phyloP scores from a whole-genome alignment of 2,797 vertebrate species.

The Myoxocephalus aenaeus region DNA sequence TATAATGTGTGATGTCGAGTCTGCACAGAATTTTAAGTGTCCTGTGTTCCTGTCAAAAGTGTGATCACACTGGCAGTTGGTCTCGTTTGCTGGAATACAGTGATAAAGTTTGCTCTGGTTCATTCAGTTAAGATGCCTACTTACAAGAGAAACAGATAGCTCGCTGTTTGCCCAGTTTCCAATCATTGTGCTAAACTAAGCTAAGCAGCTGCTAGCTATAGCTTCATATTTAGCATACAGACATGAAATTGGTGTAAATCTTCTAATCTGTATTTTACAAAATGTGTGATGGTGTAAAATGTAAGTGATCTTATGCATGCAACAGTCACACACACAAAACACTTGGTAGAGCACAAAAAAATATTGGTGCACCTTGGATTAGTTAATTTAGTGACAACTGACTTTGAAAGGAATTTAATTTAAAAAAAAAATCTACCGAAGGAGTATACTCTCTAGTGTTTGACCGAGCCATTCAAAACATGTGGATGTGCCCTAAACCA shows the following conservation, averaged over 20 bases:
- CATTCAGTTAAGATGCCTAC: not conserved
- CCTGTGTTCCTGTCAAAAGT: slow-evolving; percentile 13
- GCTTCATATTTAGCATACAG: not conserved
- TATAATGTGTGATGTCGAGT: slow-evolving; percentile 9
- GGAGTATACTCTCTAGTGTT: not conserved
- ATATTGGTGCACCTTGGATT: not conserved
- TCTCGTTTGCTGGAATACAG: not conserved
- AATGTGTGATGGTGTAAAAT: not conserved
- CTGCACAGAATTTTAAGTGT: not conserved
- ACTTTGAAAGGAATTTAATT: not conserved
- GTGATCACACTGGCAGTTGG: slow-evolving; percentile 20
- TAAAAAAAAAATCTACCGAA: not conserved
- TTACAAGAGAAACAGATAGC: not conserved
- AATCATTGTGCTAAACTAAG: slow-evolving; percentile 1
- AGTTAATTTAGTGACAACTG: not conserved
- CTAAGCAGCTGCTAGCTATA: not conserved
- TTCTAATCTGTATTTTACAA: not conserved
- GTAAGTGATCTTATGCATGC: not conserved
- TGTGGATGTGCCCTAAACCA: not conserved
- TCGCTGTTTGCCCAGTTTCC: not conserved
- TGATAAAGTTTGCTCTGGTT: not conserved
- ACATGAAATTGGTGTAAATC: not conserved
- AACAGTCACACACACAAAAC: not conserved
- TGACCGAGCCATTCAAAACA: not conserved
- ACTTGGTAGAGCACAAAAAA: not conserved